Evolutionary conservation across 2,888 invertebrate species (phyloP).

Genomic region (Pimpla rufipes): DNA sequence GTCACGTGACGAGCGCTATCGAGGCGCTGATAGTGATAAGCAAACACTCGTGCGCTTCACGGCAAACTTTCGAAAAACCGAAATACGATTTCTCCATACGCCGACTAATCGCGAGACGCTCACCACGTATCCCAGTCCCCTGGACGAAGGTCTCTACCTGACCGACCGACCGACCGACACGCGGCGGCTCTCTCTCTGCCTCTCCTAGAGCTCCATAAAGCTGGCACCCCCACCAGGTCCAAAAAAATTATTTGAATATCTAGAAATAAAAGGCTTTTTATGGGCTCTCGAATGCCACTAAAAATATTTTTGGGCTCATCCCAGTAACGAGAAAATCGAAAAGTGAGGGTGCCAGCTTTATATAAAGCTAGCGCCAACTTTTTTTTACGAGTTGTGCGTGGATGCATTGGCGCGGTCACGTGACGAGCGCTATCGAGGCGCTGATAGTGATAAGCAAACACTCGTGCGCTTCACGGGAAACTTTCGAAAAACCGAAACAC

Average conservation of each 20-base stretch:
- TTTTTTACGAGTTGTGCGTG: background rate
- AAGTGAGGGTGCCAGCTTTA: too few species aligned
- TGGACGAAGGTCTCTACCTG: slow-evolving; percentile 30
- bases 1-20: slow-evolving; percentile 1
- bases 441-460: slow-evolving; percentile 14
- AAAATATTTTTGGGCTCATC: too few species aligned
- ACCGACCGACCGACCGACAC: too few species aligned
- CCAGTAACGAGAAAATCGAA: background rate
- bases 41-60: slow-evolving; percentile 1
- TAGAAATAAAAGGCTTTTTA: too few species aligned
- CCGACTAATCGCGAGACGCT: slow-evolving; percentile 27
- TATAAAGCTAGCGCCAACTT: too few species aligned
- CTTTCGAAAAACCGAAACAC: background rate
- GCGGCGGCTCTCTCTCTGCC: too few species aligned
- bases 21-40: background rate
- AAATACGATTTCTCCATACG: slow-evolving; percentile 5
- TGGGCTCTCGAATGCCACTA: too few species aligned
- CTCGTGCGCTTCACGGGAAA: background rate
- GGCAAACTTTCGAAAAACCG: background rate
- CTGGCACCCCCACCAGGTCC: too few species aligned
- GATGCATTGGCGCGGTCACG: background rate
- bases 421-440: background rate
- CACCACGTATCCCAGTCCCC: slow-evolving; percentile 3
- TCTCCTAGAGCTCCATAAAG: too few species aligned
- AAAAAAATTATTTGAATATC: too few species aligned